phyloP scores from a whole-genome alignment of 2,113 vertebrate species.

The Gulo gulo region DNA sequence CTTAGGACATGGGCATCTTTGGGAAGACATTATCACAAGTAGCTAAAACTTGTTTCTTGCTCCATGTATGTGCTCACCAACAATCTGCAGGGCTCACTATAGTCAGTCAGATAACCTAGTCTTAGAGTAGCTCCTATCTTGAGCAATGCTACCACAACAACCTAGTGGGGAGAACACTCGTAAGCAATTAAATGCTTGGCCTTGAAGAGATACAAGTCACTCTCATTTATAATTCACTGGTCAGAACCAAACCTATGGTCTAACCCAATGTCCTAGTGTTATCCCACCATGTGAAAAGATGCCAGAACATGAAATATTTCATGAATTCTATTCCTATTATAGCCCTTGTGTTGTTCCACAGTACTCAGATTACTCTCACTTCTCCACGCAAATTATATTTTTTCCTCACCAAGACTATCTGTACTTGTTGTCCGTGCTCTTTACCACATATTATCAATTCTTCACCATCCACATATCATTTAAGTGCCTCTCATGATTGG shows the following conservation, averaged over 20 bases:
- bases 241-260: background rate
- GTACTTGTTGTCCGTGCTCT: background rate
- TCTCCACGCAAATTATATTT: background rate
- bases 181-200: background rate
- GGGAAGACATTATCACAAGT: background rate
- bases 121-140: background rate
- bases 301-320: background rate
- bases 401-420: background rate
- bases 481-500: background rate
- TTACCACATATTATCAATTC: background rate
- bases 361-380: background rate
- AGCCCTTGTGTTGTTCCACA: background rate
- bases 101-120: background rate
- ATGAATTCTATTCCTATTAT: background rate
- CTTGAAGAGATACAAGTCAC: background rate
- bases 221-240: background rate
- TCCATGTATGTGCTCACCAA: too few species aligned
- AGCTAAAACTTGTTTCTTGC: background rate
- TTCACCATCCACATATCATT: background rate
- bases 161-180: background rate
- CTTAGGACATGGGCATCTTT: background rate
- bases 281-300: background rate
- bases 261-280: background rate
- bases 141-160: background rate
- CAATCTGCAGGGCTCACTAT: background rate